Evolutionary conservation across 2,888 invertebrate genomes (phyloP).

Genomic region (Limnephilus rhombicus): DNA sequence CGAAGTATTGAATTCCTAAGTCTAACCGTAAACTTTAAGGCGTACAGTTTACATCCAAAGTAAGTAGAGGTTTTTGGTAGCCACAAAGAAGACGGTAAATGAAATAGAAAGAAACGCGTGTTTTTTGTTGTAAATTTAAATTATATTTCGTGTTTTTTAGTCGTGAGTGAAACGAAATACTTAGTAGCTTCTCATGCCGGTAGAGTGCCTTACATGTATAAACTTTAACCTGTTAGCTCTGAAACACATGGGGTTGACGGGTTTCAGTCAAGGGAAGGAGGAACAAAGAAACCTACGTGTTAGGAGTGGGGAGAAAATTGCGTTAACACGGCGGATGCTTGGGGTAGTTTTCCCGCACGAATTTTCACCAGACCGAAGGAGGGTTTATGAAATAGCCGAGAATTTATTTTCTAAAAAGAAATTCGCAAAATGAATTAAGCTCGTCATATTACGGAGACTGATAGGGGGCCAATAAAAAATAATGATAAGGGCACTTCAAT

Average conservation of each 20-base stretch:
- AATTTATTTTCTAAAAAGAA: neutral
- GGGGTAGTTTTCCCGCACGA: neutral
- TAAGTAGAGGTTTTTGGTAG: neutral
- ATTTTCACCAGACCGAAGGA: constrained; percentile 22
- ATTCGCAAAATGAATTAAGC: neutral
- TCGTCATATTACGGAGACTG: neutral
- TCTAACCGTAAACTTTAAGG: no score
- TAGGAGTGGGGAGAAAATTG: constrained; percentile 14
- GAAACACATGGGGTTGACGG: neutral
- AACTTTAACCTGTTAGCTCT: neutral
- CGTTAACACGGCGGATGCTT: constrained; percentile 25
- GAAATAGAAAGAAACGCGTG: neutral
- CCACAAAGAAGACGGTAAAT: neutral
- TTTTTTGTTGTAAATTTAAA: neutral
- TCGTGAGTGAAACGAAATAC: neutral
- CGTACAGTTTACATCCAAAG: no score
- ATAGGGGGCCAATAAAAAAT: neutral
- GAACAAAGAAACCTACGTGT: constrained; percentile 22
- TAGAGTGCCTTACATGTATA: neutral
- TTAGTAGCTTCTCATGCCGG: neutral
- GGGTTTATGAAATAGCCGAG: neutral
- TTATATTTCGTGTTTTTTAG: neutral
- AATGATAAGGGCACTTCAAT: neutral
- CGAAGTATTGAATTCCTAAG: no score
- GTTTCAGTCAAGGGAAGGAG: neutral